Evolutionary conservation across 2,113 vertebrate species (phyloP).

Genomic region (Dromas ardeola): DNA sequence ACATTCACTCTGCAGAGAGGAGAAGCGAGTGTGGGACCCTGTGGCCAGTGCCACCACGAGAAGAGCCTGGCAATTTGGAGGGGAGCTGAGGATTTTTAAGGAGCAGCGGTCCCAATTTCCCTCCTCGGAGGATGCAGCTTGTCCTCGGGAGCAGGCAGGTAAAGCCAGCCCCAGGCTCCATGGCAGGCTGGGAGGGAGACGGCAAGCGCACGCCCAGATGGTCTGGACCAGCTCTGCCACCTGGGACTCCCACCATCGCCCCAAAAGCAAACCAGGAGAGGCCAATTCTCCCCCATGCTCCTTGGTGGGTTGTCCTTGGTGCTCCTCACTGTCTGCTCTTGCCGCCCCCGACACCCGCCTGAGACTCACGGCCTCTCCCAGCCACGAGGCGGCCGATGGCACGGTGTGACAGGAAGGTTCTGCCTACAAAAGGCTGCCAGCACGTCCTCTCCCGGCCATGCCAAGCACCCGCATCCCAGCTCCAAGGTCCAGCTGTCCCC

Average conservation of each 20-base stretch:
- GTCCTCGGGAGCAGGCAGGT: neutral
- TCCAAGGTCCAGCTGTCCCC: neutral
- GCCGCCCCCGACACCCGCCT: neutral
- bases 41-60: neutral
- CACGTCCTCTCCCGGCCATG: neutral
- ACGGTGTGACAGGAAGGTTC: neutral
- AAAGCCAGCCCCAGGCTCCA: neutral
- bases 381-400: neutral
- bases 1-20: neutral
- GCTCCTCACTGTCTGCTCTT: neutral
- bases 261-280: neutral
- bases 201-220: fast-evolving
- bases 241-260: neutral
- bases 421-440: neutral
- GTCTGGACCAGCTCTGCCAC: neutral
- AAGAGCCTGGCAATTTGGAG: neutral
- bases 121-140: neutral
- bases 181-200: neutral
- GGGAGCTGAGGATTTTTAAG: neutral
- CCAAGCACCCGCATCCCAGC: neutral
- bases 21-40: fast-evolving
- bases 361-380: neutral
- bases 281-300: neutral
- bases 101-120: neutral
- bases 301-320: neutral